A percentile compares a stretch with the other conserved stretches of the same genome.
These are phyloP conservation scores for Myiagra hebetior DNA, from an alignment of 2,113 vertebrate genomes.

Conservation along the genomic window DNA sequence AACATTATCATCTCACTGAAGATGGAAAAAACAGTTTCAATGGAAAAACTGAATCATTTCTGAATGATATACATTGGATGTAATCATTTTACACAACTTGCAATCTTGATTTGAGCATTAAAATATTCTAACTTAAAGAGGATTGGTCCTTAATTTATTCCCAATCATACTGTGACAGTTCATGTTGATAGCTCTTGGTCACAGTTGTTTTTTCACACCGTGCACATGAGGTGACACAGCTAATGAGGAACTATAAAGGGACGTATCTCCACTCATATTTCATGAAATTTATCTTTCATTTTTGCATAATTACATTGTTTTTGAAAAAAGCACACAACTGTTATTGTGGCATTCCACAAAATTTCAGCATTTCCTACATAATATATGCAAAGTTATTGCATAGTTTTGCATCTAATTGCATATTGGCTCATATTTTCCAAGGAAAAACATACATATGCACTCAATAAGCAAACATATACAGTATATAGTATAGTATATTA, in stretches of 20 bases:
- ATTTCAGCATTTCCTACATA: not conserved
- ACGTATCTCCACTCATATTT: not conserved
- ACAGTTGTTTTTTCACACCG: not conserved
- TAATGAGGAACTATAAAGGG: not conserved
- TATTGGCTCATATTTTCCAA: not conserved
- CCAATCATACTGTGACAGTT: not conserved
- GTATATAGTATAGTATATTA: too few relatives aligned
- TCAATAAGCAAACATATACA: not conserved
- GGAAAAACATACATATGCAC: not conserved
- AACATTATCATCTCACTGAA: not conserved
- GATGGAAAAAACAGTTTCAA: not conserved
- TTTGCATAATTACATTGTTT: not conserved
- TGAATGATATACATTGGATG: not conserved
- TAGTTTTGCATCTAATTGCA: not conserved
- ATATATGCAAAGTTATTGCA: not conserved
- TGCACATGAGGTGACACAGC: accelerated
- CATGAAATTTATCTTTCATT: not conserved
- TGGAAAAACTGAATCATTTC: not conserved
- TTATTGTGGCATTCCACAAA: not conserved
- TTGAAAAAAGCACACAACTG: not conserved
- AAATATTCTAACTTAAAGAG: not conserved
- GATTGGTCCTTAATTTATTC: not conserved
- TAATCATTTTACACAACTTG: not conserved
- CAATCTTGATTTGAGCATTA: not conserved
- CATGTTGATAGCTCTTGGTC: not conserved